phyloP scores from a whole-genome alignment of 2,113 vertebrate species.

The Mungos mungo region DNA sequence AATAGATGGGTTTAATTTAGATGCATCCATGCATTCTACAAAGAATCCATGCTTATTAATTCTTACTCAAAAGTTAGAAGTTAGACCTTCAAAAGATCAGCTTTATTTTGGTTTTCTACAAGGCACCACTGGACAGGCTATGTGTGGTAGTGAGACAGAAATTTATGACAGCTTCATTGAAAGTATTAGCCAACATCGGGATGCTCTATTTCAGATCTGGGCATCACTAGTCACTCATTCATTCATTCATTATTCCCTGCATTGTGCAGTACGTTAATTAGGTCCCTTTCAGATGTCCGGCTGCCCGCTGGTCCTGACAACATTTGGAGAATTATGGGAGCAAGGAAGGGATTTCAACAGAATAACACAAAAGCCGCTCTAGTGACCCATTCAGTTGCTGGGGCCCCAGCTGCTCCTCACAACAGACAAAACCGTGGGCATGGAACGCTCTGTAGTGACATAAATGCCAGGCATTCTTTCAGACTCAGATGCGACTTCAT shows the following conservation, averaged over 20 bases:
- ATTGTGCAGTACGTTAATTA: background rate
- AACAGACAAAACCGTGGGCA: background rate
- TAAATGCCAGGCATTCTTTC: conserved; percentile 44
- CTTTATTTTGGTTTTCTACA: background rate
- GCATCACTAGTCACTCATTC: background rate
- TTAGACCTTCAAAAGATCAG: background rate
- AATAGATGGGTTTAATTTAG: background rate
- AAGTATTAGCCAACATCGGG: no score
- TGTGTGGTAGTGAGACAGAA: background rate
- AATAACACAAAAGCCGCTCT: background rate
- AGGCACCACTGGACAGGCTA: fast-evolving
- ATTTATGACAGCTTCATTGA: background rate
- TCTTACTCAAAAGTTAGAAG: background rate
- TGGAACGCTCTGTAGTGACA: background rate
- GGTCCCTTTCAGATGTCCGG: background rate
- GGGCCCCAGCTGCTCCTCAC: background rate
- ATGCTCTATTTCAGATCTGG: background rate
- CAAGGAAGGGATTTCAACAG: background rate
- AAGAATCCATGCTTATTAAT: background rate
- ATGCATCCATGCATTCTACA: background rate
- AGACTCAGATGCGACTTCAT: background rate
- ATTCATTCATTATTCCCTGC: background rate
- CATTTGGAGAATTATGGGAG: background rate
- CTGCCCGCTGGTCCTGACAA: background rate
- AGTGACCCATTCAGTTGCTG: background rate